A percentile compares a stretch with the other conserved stretches of the same genome.
Conservation (phyloP, 1,140 invertebrate genomes). For the Drosophila auraria region DNA sequence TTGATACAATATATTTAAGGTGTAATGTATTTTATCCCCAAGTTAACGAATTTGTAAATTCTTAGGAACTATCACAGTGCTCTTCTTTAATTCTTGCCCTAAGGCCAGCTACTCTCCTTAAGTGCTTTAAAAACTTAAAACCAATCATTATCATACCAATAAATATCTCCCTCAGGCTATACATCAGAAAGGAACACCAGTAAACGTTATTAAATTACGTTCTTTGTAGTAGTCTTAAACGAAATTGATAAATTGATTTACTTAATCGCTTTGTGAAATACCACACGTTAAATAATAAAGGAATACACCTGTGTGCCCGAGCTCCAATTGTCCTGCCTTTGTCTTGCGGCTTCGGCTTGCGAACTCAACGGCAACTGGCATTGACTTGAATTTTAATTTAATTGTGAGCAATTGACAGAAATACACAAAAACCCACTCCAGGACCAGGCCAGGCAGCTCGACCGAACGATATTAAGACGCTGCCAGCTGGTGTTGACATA, state of each 20-base stretch:
- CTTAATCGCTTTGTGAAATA: slow-evolving; percentile 28
- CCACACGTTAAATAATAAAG: slow-evolving; percentile 15
- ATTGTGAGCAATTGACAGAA: slow-evolving; percentile 78
- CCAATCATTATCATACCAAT: neutral
- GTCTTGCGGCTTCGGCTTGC: slow-evolving; percentile 34
- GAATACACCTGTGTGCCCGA: slow-evolving; percentile 35
- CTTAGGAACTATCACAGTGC: too few relatives aligned
- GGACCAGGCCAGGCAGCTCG: slow-evolving; percentile 19
- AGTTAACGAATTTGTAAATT: too few relatives aligned
- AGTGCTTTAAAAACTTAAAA: neutral
- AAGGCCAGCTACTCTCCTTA: neutral
- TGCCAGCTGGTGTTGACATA: slow-evolving; percentile 77
- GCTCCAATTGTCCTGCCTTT: slow-evolving; percentile 33
- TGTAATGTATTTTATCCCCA: too few relatives aligned
- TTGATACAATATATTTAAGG: too few relatives aligned
- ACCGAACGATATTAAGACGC: slow-evolving; percentile 67
- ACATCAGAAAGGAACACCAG: neutral
- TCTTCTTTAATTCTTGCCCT: too few relatives aligned
- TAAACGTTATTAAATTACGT: neutral
- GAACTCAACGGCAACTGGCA: slow-evolving; percentile 46
- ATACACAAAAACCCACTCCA: slow-evolving; percentile 60
- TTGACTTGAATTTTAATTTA: slow-evolving; percentile 78
- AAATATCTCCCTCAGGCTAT: neutral
- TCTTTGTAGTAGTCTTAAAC: neutral
- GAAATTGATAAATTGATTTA: slow-evolving; percentile 47